Percentiles rank a stretch among this genome's conserved stretches.
These are phyloP conservation scores for Brachionus paranguensis DNA, from an alignment of 1,140 invertebrate genomes.

Conservation along the genomic window DNA sequence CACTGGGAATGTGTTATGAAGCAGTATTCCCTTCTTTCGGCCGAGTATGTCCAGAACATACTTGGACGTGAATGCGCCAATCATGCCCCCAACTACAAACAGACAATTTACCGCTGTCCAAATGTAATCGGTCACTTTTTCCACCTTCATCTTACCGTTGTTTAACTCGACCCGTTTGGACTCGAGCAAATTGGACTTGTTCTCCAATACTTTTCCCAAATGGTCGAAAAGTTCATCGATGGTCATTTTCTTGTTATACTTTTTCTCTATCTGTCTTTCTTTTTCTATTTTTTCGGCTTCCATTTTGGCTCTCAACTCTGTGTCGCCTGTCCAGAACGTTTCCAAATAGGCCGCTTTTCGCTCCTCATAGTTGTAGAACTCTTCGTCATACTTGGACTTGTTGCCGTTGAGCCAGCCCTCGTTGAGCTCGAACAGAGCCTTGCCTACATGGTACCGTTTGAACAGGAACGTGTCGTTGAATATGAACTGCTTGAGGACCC, in stretches of 20 bases:
- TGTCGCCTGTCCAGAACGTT: slow-evolving; percentile 80
- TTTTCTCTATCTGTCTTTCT: background rate
- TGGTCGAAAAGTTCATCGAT: background rate
- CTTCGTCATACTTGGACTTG: background rate
- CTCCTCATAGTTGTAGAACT: background rate
- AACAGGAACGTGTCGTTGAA: slow-evolving; percentile 5
- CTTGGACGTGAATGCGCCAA: slow-evolving; percentile 30
- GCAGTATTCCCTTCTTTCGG: slow-evolving; percentile 27
- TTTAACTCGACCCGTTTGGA: background rate
- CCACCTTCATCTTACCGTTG: background rate
- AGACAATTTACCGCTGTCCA: background rate
- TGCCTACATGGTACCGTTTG: background rate
- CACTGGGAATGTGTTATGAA: slow-evolving; percentile 3
- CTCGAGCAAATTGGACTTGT: slow-evolving; percentile 12
- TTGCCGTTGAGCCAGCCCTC: background rate
- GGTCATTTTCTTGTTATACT: background rate
- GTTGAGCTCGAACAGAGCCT: slow-evolving; percentile 27
- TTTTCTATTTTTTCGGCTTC: slow-evolving; percentile 70
- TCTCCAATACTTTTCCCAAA: background rate
- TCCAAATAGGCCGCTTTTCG: slow-evolving; percentile 66
- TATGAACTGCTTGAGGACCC: background rate
- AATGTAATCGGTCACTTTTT: background rate
- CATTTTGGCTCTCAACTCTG: slow-evolving; percentile 88
- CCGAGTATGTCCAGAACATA: background rate
- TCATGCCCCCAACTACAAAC: slow-evolving; percentile 35